Conservation (phyloP, 2,888 invertebrate species). For the Salpingus planirostris region DNA sequence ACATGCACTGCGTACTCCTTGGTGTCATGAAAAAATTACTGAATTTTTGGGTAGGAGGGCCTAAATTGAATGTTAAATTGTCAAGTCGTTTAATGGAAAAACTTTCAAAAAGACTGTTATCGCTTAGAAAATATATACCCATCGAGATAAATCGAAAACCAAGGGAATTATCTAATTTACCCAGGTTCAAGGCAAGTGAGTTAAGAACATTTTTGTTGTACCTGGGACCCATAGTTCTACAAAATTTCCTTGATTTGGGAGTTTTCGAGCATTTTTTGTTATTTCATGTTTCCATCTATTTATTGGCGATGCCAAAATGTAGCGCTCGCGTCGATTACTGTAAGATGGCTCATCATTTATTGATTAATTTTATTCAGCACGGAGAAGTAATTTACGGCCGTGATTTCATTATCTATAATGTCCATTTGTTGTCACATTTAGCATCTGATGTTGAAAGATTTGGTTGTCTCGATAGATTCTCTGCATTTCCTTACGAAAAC, state of each 20-base stretch:
- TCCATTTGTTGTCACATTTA: conserved; percentile 13
- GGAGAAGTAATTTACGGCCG: conserved; percentile 7
- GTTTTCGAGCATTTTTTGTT: conserved; percentile 18
- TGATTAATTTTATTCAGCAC: conserved; percentile 12
- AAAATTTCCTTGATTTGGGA: conserved; percentile 6
- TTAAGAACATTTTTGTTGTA: conserved; percentile 8
- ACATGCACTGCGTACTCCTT: conserved; percentile 3
- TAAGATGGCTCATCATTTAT: conserved; percentile 7
- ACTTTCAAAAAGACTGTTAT: conserved; percentile 3
- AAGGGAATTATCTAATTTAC: conserved; percentile 2
- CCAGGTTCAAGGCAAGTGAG: conserved; percentile 8
- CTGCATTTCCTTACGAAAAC: conserved; percentile 13
- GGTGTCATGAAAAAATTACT: conserved; percentile 10
- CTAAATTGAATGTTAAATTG: not conserved
- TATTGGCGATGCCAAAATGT: conserved; percentile 2
- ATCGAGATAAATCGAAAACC: conserved; percentile 9
- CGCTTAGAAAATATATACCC: conserved; percentile 5
- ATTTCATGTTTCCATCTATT: conserved; percentile 12
- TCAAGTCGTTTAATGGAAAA: not conserved
- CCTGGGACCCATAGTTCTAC: conserved; percentile 7
- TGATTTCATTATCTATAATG: conserved; percentile 14
- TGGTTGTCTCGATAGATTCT: conserved; percentile 10
- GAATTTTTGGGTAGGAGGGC: not conserved
- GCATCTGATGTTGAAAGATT: conserved; percentile 11
- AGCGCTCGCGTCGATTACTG: conserved; percentile 5